These are phyloP conservation scores for Zaprionus nigranus DNA, from an alignment of 1,140 invertebrate species.

Conservation along the genomic window DNA sequence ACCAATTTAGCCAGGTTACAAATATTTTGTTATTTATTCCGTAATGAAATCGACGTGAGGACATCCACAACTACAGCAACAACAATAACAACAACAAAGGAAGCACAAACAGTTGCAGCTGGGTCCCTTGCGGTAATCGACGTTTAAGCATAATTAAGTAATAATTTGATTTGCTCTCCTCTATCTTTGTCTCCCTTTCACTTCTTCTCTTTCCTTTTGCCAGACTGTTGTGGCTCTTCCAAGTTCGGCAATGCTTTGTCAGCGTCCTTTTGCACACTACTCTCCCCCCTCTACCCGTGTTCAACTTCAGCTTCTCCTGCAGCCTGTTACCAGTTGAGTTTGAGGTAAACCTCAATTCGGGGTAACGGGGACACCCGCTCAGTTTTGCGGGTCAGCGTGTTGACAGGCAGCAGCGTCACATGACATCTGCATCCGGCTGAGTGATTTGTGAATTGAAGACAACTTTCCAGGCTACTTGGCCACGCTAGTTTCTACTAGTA, in stretches of 20 bases:
- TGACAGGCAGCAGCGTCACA: slow-evolving; percentile 43
- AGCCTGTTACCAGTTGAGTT: slow-evolving; percentile 11
- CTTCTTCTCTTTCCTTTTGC: background rate
- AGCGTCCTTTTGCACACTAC: background rate
- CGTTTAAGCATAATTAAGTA: slow-evolving; percentile 77
- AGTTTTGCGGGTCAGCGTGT: slow-evolving; percentile 28
- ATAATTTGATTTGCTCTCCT: slow-evolving; percentile 67
- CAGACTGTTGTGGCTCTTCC: slow-evolving; percentile 5
- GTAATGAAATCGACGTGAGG: slow-evolving; percentile 64
- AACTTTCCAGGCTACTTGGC: slow-evolving; percentile 27
- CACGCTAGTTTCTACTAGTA: background rate
- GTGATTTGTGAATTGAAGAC: slow-evolving; percentile 43
- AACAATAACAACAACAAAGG: background rate
- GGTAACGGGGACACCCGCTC: slow-evolving; percentile 9
- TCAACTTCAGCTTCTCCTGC: slow-evolving; percentile 1
- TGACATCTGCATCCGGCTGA: slow-evolving; percentile 41
- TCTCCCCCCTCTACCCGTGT: background rate
- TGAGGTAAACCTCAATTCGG: slow-evolving; percentile 44
- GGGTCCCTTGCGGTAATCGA: slow-evolving; percentile 46
- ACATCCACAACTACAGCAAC: slow-evolving; percentile 22
- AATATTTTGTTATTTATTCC: slow-evolving; percentile 76
- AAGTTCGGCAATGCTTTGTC: slow-evolving; percentile 7
- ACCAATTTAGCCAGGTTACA: slow-evolving; percentile 78
- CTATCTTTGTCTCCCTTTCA: background rate
- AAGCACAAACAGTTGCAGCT: slow-evolving; percentile 27